Percentiles rank a stretch among this genome's conserved stretches.
Conservation (phyloP, 2,888 invertebrate genomes). For the Drosophila recens region DNA sequence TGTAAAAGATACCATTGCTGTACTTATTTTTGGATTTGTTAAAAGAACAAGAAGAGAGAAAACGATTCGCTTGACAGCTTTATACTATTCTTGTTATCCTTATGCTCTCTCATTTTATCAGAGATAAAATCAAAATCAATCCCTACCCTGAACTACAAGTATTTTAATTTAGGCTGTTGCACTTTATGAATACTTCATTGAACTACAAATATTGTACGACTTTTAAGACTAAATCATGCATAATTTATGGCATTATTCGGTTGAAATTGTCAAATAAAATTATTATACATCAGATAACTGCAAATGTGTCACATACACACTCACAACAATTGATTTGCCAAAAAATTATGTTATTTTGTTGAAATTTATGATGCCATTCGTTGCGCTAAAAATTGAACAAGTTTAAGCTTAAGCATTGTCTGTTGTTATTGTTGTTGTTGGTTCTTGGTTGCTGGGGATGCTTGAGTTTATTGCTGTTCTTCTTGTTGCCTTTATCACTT, state of each 20-base stretch:
- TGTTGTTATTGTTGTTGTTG: conserved; percentile 19
- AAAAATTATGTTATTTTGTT: conserved; percentile 48
- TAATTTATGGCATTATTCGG: conserved; percentile 34
- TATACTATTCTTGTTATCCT: background rate
- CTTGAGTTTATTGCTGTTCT: background rate
- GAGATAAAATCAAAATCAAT: background rate
- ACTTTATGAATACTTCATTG: conserved; percentile 6
- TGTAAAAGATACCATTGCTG: conserved; percentile 1
- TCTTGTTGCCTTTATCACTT: conserved; percentile 58
- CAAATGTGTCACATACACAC: conserved; percentile 27
- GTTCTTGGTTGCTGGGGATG: conserved; percentile 5
- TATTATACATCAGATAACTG: conserved; percentile 43
- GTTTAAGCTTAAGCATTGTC: conserved; percentile 30
- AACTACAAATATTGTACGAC: conserved; percentile 2
- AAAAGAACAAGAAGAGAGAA: background rate
- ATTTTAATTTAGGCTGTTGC: conserved; percentile 6
- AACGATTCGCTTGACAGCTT: background rate
- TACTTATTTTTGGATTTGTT: background rate
- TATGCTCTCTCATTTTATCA: no score
- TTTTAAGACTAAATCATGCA: conserved; percentile 23
- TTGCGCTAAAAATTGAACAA: conserved; percentile 16
- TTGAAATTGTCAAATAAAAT: conserved; percentile 34
- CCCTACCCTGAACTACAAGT: conserved; percentile 1
- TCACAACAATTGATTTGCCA: conserved; percentile 43
- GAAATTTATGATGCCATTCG: conserved; percentile 52